Evolutionary conservation across 2,113 vertebrate species (phyloP), one percentile per base, ranked within the genome.

Genomic region (Corythoichthys haematopterus): DNA sequence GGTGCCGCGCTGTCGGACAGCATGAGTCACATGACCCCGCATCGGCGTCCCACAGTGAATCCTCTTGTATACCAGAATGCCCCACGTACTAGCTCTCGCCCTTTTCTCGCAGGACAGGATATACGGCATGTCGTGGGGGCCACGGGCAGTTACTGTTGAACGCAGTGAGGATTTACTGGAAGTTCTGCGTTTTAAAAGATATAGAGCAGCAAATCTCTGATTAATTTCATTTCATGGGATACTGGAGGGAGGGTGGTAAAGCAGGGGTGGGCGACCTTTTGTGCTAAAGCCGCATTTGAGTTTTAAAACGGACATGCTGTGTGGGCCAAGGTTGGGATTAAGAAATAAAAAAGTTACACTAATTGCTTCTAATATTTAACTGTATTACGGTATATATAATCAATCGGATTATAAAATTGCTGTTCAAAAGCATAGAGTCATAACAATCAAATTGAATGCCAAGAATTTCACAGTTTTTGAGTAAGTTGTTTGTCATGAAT

Each of bases 1-100:
- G 82, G 87, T 89, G 86, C 86, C 88, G 83, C 65, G 36, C 72
- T 80, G 87, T 86, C 85, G 82, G 85, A 84, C 83, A 78, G 71
- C 10, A 6, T 52, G 52, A 82, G 83, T 89, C 88, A 89, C 86
- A 86, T 85, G 84, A 89, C 86, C 82, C 76, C 28, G 40, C 38
- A 48, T 58, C 68, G 63, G 58, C 20, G 74, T 82, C 84, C 85
- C 82, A 65, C 80, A 80, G 80, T 74, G 64, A 66, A 85, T 81
- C 79, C 82, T 69, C 68, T 64, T 67, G 84, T 73, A 67, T 81
- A 75, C 74, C 80, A 77, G 73, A 81, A 83, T 67, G 68, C 73
- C 60, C 64, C 68, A 48, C 37, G 72, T 71, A 61, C 55, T 33
- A 1, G 38, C 63, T 69, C 47, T 64, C 52, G 70, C 53, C 52